phyloP scores from a whole-genome alignment of 2,113 vertebrate genomes.

The Rhynchopsitta pachyrhyncha region DNA sequence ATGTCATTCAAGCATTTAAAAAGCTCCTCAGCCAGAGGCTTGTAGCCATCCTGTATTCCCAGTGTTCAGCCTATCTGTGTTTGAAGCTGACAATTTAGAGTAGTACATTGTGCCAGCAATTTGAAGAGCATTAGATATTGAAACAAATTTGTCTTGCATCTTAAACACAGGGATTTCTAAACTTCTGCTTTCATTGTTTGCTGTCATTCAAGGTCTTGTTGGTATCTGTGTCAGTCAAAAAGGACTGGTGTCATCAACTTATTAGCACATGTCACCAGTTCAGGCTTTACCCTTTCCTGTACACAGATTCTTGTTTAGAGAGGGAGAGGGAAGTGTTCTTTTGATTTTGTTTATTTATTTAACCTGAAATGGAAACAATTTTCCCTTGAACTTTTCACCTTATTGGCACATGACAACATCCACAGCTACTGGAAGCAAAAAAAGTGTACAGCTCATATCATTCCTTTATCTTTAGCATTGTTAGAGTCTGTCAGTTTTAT shows the following conservation, averaged over 20 bases:
- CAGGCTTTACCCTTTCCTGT: background rate
- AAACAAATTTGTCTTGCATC: background rate
- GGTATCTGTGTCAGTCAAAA: background rate
- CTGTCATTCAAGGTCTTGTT: background rate
- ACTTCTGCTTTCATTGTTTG: background rate
- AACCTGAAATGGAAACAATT: background rate
- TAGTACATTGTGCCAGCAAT: background rate
- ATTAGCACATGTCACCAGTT: background rate
- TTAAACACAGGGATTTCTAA: background rate
- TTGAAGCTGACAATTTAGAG: background rate
- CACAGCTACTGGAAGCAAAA: background rate
- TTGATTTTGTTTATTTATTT: constrained; percentile 6
- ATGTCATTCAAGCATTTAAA: background rate
- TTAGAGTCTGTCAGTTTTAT: background rate
- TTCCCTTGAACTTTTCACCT: background rate
- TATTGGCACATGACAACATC: background rate
- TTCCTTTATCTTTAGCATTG: background rate
- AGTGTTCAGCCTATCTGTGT: background rate
- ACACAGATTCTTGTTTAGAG: background rate
- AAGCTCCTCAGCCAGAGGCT: background rate
- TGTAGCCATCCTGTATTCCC: background rate
- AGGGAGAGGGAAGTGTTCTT: background rate
- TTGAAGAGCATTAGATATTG: background rate
- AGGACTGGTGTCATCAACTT: fast-evolving
- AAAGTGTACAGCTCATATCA: background rate